Percentiles rank a stretch among this genome's conserved stretches.
These are phyloP conservation scores for Agonum fuliginosum DNA, from an alignment of 2,888 invertebrate species.

Conservation along the genomic window DNA sequence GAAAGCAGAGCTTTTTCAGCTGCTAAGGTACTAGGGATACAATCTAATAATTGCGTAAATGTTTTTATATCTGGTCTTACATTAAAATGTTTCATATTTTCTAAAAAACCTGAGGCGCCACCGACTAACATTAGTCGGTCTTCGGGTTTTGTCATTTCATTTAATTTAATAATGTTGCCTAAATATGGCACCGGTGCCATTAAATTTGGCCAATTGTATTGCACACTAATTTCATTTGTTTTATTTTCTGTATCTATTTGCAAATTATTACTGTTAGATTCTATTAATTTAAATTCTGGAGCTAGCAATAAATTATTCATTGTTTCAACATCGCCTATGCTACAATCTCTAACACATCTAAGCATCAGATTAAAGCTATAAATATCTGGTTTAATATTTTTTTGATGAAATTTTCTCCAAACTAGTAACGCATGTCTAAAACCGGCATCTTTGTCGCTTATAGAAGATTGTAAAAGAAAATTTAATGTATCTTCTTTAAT, in stretches of 20 bases:
- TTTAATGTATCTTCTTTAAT: slow-evolving; percentile 83
- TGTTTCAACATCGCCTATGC: slow-evolving; percentile 80
- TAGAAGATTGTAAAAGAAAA: slow-evolving; percentile 89
- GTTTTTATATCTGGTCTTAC: slow-evolving; percentile 87
- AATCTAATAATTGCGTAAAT: slow-evolving; percentile 84
- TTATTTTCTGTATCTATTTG: slow-evolving; percentile 33
- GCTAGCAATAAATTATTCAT: slow-evolving; percentile 74
- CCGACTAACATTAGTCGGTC: slow-evolving; percentile 87
- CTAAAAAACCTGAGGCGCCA: slow-evolving; percentile 84
- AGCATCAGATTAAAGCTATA: slow-evolving; percentile 88
- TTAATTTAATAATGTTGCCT: slow-evolving; percentile 77
- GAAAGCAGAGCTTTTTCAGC: slow-evolving; percentile 82
- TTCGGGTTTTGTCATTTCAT: slow-evolving; percentile 76
- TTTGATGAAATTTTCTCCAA: slow-evolving; percentile 88
- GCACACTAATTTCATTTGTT: background rate
- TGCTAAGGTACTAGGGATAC: slow-evolving; percentile 79
- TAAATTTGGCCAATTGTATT: slow-evolving; percentile 78
- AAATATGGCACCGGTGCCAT: slow-evolving; percentile 78
- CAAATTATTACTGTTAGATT: slow-evolving; percentile 8
- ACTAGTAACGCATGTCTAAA: slow-evolving; percentile 87
- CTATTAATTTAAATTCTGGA: slow-evolving; percentile 44
- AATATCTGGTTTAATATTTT: slow-evolving; percentile 80
- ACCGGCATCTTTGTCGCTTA: slow-evolving; percentile 85
- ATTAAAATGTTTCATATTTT: slow-evolving; percentile 81
- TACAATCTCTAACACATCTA: slow-evolving; percentile 87